Base-by-base conservation (phyloP, 2,888 invertebrate genomes). In the Coleophora deauratella region DNA sequence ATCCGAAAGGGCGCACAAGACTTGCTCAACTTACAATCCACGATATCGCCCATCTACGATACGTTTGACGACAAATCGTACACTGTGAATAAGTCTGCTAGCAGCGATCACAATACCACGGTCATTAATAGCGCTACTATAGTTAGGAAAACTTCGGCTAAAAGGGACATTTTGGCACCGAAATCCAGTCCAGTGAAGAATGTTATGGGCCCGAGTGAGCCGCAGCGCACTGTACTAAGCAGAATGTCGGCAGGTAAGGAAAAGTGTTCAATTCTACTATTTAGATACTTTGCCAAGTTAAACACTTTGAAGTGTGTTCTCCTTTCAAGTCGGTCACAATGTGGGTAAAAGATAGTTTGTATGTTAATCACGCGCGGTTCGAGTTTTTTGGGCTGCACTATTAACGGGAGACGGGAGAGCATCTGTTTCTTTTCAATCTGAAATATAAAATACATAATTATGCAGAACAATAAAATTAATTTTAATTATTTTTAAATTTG, bases 21-120 rank as follows among this genome's bases (percentile, higher is more conserved):
- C 9, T 48, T 81, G 0, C 49, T 81, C 30, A 66, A 73, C 43
- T 52, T 82, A 10, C 75, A 80, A 54, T 71, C 62, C 35, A 79
- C 79, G 0, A 76, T 86, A 59, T 86, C 86, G 0, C 86, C 86
- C 0, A 86, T 86, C 11, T 81, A 72, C 65, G 79, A 79, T 33
- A 62, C 66, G 57, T 38, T 68, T 0, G 68, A 72, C 39, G 79
- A 77, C 31, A 76, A 79, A 40, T 74, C 79, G 0, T 79, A 74
- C 46, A 72, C 73, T 0, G 37, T 75, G 0, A 56, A 67, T 0
- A 77, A 72, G 44, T 61, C 50, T 0, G 48, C 60, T 0, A 67
- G 55, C 21, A 37, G 59, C 12, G 59, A 66, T 55, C 56, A 64
- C 37, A 75, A 73, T 32, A 51, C 69, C 0, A 76, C 77, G 0